phyloP scores from a whole-genome alignment of 2,113 vertebrate genomes.

The Pterophyllum scalare region DNA sequence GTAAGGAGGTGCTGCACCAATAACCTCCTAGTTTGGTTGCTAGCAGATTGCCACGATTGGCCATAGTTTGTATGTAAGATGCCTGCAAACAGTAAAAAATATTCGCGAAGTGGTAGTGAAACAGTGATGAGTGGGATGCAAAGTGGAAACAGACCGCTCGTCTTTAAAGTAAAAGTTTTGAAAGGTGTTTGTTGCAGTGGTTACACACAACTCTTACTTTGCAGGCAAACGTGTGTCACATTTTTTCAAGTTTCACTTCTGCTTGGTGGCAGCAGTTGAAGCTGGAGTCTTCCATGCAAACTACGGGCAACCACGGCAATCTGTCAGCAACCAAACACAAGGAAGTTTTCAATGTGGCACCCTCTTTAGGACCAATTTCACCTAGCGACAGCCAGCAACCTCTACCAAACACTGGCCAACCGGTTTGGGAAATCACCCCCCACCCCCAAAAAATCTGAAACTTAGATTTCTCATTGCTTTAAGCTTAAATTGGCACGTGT shows the following conservation, averaged over 20 bases:
- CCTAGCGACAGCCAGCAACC: neutral
- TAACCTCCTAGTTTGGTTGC: neutral
- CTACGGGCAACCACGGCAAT: neutral
- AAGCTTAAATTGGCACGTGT: neutral
- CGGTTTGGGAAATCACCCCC: neutral
- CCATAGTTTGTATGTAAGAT: neutral
- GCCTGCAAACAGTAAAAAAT: neutral
- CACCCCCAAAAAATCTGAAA: no score
- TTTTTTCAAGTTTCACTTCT: neutral
- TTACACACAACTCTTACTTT: neutral
- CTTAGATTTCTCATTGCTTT: neutral
- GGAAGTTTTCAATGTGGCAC: neutral
- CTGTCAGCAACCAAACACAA: neutral
- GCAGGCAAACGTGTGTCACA: neutral
- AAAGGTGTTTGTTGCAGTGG: neutral
- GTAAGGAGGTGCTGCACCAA: neutral
- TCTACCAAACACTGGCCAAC: neutral
- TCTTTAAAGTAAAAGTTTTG: neutral
- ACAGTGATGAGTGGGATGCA: neutral
- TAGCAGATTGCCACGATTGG: neutral
- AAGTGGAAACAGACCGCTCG: neutral
- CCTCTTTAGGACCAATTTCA: neutral
- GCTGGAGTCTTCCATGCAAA: no score
- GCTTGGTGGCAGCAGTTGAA: no score
- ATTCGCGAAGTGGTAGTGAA: neutral